phyloP scores from a whole-genome alignment of 2,113 vertebrate species.

The Gambusia affinis region DNA sequence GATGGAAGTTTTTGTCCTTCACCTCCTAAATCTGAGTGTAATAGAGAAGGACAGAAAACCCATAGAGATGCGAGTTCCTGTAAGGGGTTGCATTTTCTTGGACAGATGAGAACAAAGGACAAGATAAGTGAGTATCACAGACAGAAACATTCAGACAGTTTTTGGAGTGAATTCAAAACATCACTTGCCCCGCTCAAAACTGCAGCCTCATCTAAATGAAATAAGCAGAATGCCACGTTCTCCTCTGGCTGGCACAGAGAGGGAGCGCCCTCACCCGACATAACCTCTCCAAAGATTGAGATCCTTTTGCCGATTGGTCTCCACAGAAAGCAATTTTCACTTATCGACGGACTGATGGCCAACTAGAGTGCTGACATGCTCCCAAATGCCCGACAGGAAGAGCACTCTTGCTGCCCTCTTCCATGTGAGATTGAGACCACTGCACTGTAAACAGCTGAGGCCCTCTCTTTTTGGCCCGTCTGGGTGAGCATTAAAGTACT shows the following conservation, averaged over 20 bases:
- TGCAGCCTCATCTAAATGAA: conserved; percentile 58
- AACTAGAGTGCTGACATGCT: conserved; percentile 62
- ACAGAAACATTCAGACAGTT: conserved; percentile 44
- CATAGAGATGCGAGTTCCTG: conserved; percentile 35
- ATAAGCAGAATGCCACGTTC: conserved; percentile 31
- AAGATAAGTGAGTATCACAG: conserved; percentile 43
- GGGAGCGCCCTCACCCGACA: conserved; percentile 37
- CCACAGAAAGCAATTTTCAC: conserved; percentile 64
- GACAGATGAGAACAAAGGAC: conserved; percentile 59
- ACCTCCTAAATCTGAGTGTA: conserved; percentile 35
- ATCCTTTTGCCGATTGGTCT: conserved; percentile 60
- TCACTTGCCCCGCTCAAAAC: conserved; percentile 51
- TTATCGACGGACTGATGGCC: conserved; percentile 68
- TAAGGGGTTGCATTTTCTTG: conserved; percentile 49
- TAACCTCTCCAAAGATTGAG: conserved; percentile 55
- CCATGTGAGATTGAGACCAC: conserved; percentile 65
- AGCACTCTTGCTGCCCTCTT: conserved; percentile 64
- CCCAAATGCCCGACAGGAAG: conserved; percentile 66
- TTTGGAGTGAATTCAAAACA: conserved; percentile 59
- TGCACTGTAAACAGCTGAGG: conserved; percentile 76
- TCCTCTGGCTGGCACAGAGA: conserved; percentile 33
- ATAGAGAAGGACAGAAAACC: conserved; percentile 43
- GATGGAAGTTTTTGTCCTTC: conserved; percentile 16
- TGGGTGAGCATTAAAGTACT: conserved; percentile 69
- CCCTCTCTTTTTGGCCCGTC: conserved; percentile 69